A percentile compares a stretch with the other conserved stretches of the same genome.
Evolutionary conservation across 2,113 vertebrate species (phyloP).

Genomic region (Acanthisitta chloris): DNA sequence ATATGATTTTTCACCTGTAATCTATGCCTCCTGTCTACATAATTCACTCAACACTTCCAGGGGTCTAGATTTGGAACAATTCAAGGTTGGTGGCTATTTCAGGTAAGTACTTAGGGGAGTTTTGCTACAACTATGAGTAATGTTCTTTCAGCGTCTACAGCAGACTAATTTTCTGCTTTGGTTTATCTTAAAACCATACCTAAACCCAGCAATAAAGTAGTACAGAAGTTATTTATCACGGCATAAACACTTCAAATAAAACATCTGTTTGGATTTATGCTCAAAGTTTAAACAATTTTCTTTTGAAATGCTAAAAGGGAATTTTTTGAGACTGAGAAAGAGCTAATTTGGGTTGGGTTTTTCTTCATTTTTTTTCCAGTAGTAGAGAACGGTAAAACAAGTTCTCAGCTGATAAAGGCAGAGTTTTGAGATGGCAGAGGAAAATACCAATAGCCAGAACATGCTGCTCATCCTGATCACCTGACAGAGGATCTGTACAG

Average conservation of each 20-base stretch:
- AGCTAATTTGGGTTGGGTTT: not conserved
- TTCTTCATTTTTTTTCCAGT: not conserved
- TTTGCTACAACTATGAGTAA: not conserved
- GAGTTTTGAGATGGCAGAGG: not conserved
- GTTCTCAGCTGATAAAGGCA: not conserved
- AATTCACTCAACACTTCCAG: not conserved
- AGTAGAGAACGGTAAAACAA: not conserved
- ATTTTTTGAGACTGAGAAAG: not conserved
- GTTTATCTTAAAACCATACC: not conserved
- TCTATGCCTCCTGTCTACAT: not conserved
- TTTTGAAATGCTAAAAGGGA: not conserved
- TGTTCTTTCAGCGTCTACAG: not conserved
- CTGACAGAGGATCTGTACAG: not conserved
- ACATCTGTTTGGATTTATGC: not conserved
- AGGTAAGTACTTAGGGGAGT: not conserved
- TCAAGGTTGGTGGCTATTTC: not conserved
- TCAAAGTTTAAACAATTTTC: not conserved
- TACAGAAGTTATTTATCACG: not conserved
- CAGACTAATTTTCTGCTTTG: not conserved
- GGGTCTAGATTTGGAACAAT: not conserved
- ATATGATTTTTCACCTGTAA: not conserved
- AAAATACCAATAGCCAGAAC: not conserved
- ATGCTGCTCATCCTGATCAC: not conserved
- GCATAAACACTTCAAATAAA: not conserved
- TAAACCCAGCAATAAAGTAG: not conserved